Percentiles rank a stretch among this genome's conserved stretches.
These are phyloP conservation scores for Apis laboriosa DNA, from an alignment of 1,140 invertebrate species.

Conservation along the genomic window DNA sequence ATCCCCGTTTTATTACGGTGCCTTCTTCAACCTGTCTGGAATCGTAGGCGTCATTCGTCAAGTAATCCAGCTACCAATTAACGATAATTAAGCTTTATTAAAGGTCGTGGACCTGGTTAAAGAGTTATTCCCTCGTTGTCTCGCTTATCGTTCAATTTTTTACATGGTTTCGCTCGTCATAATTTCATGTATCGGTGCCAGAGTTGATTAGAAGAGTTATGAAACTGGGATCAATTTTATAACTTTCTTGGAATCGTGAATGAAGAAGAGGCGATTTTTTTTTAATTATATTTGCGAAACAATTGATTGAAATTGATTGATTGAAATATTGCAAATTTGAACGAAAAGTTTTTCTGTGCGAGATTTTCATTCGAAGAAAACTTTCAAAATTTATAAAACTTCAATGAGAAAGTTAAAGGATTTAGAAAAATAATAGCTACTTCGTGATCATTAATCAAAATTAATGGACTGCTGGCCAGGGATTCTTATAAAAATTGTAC, in stretches of 20 bases:
- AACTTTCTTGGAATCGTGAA: too few species aligned
- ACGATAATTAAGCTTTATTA: conserved; percentile 30
- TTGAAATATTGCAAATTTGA: too few species aligned
- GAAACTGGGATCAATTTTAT: conserved; percentile 5
- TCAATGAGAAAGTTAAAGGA: too few species aligned
- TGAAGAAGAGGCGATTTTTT: not conserved
- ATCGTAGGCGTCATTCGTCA: conserved; percentile 17
- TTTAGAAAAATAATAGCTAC: too few species aligned
- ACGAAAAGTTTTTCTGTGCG: too few species aligned
- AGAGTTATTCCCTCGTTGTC: conserved; percentile 17
- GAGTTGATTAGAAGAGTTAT: conserved; percentile 12
- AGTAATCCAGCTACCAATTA: conserved; percentile 35
- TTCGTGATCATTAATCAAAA: too few species aligned
- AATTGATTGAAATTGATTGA: too few species aligned
- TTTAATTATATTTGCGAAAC: too few species aligned
- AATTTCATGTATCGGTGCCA: conserved; percentile 1
- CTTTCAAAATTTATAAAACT: too few species aligned
- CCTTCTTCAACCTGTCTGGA: conserved; percentile 19
- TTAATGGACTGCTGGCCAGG: too few species aligned
- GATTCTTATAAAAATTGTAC: too few species aligned
- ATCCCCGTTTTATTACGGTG: conserved; percentile 34
- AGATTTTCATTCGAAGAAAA: too few species aligned
- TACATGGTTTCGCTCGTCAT: not conserved
- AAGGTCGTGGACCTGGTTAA: not conserved
- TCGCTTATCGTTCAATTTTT: not conserved